Evolutionary conservation across 2,113 vertebrate genomes (phyloP).

Genomic region (Solea solea): DNA sequence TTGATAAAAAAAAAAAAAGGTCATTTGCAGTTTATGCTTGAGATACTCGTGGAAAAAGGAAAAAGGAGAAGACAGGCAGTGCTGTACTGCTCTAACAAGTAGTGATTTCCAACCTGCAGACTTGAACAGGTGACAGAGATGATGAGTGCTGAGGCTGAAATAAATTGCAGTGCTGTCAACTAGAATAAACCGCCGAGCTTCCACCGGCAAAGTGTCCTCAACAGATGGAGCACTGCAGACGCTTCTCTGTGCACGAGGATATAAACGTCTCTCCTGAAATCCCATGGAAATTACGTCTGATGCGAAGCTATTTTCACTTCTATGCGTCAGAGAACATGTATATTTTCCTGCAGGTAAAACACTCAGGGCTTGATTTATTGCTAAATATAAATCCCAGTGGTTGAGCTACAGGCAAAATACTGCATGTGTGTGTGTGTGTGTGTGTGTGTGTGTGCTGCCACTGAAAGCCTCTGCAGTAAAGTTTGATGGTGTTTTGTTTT

Average conservation of each 20-base stretch:
- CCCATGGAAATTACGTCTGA: background rate
- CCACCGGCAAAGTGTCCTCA: conserved; percentile 30
- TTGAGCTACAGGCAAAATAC: background rate
- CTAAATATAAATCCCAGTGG: background rate
- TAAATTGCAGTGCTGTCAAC: conserved; percentile 63
- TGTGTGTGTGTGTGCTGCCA: background rate
- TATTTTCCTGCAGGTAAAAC: conserved; percentile 26
- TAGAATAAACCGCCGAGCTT: conserved; percentile 57
- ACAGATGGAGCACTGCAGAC: conserved; percentile 29
- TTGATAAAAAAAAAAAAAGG: conserved; percentile 9
- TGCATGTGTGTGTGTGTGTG: background rate
- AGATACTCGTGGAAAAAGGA: background rate
- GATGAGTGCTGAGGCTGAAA: conserved; percentile 59
- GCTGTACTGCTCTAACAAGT: conserved; percentile 44
- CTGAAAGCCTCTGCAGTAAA: background rate
- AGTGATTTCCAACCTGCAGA: conserved; percentile 54
- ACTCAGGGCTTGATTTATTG: background rate
- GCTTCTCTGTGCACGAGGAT: conserved; percentile 33
- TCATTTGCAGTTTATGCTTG: conserved; percentile 49
- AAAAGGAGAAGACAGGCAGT: conserved; percentile 9
- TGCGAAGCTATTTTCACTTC: conserved; percentile 7
- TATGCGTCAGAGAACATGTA: conserved; percentile 11
- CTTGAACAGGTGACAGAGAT: conserved; percentile 52
- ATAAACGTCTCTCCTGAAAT: conserved; percentile 12
- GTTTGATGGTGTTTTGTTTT: conserved; percentile 18